A percentile compares a stretch with the other conserved stretches of the same genome.
Evolutionary conservation across 2,888 invertebrate genomes (phyloP).

Genomic region (Hypomecis atomaria): DNA sequence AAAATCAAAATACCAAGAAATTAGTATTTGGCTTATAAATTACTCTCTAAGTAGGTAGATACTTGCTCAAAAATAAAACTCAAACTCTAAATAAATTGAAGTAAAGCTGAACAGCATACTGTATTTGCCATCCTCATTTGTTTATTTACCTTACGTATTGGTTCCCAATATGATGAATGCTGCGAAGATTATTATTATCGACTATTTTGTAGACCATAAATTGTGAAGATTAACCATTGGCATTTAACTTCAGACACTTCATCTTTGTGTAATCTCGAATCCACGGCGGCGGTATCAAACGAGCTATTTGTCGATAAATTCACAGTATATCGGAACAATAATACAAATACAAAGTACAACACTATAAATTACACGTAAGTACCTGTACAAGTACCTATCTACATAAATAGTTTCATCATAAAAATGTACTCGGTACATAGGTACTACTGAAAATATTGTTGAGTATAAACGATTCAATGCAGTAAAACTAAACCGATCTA

Average conservation of each 20-base stretch:
- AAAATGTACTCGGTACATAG: no score
- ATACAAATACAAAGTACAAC: constrained; percentile 45
- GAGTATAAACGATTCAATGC: no score
- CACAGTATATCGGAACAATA: constrained; percentile 43
- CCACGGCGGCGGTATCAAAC: constrained; percentile 34
- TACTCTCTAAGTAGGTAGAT: no score
- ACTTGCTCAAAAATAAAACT: no score
- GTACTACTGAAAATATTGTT: no score
- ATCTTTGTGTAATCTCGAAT: constrained; percentile 39
- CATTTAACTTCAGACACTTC: constrained; percentile 32
- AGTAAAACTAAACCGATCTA: no score
- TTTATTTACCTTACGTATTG: constrained; percentile 19
- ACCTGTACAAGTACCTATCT: constrained; percentile 37
- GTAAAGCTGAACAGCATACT: neutral
- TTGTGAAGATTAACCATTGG: constrained; percentile 36
- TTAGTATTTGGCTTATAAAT: no score
- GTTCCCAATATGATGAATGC: constrained; percentile 25
- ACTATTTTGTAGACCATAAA: constrained; percentile 31
- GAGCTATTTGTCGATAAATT: constrained; percentile 42
- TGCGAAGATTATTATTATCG: constrained; percentile 29
- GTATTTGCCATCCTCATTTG: neutral
- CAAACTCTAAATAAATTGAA: neutral
- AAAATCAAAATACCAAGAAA: no score
- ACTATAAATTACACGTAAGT: constrained; percentile 70
- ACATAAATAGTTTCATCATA: neutral